Conservation (phyloP, 2,113 vertebrate genomes). For the Nothobranchius kuhntae region DNA sequence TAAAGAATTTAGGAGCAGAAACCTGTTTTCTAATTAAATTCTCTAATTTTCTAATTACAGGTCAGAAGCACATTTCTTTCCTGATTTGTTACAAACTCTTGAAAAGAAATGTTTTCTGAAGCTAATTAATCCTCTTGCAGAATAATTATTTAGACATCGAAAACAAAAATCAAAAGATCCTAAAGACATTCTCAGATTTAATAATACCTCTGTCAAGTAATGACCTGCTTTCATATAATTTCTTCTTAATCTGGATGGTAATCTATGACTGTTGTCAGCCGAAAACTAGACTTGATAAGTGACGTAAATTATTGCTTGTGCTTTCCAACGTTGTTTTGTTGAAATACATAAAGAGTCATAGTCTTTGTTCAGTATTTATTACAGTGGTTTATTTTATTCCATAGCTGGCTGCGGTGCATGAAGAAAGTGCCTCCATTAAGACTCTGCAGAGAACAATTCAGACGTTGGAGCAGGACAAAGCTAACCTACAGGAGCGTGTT, state of each 20-base stretch:
- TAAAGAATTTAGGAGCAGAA: too few relatives aligned
- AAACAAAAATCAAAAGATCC: background rate
- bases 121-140: too few relatives aligned
- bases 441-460: conserved; percentile 84
- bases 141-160: too few relatives aligned
- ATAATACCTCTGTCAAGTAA: conserved; percentile 13
- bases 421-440: conserved; percentile 84
- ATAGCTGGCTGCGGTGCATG: conserved; percentile 83
- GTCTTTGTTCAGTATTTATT: background rate
- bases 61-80: too few relatives aligned
- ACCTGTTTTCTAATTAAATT: too few relatives aligned
- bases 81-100: too few relatives aligned
- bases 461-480: conserved; percentile 87
- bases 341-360: background rate
- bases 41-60: too few relatives aligned
- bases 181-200: background rate
- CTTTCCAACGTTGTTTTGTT: background rate
- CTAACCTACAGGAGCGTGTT: conserved; percentile 85
- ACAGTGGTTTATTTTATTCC: background rate
- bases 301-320: background rate
- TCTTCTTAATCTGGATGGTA: background rate
- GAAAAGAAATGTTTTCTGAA: too few relatives aligned
- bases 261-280: background rate
- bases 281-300: background rate
- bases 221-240: background rate